Conservation (phyloP, 2,113 vertebrate species). For the Indicator indicator region DNA sequence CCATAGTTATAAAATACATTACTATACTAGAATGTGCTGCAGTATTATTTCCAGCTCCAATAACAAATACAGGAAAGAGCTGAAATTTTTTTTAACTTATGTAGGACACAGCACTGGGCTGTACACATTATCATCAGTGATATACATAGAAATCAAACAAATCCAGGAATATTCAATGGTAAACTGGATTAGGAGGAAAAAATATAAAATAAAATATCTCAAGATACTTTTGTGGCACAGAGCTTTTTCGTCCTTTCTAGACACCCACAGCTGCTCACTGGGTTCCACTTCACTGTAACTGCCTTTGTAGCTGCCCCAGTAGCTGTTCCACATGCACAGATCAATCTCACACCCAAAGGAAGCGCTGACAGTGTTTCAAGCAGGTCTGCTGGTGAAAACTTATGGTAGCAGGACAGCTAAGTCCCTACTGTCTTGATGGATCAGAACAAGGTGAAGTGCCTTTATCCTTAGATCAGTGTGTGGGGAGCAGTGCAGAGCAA, state of each 20-base stretch:
- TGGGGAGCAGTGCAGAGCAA: fast-evolving
- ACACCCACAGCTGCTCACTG: not conserved
- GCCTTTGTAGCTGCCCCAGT: not conserved
- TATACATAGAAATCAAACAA: not conserved
- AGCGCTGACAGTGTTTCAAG: fast-evolving
- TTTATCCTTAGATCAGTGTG: fast-evolving
- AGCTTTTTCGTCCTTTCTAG: not conserved
- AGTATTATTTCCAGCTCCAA: constrained; percentile 1
- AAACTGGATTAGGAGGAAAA: not conserved
- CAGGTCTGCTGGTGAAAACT: not conserved
- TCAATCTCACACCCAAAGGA: fast-evolving
- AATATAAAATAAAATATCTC: not conserved
- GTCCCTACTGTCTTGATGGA: not conserved
- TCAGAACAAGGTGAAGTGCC: not conserved
- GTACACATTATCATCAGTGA: not conserved
- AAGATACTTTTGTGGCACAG: not conserved
- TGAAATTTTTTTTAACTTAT: not conserved
- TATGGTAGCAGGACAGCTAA: fast-evolving
- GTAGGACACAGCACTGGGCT: not conserved
- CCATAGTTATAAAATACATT: not conserved
- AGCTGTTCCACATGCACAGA: fast-evolving
- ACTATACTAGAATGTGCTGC: not conserved
- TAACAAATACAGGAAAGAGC: not conserved
- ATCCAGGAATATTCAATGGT: not conserved
- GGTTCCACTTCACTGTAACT: fast-evolving